phyloP scores from a whole-genome alignment of 1,140 invertebrate genomes.

The Ceratina calcarata region DNA sequence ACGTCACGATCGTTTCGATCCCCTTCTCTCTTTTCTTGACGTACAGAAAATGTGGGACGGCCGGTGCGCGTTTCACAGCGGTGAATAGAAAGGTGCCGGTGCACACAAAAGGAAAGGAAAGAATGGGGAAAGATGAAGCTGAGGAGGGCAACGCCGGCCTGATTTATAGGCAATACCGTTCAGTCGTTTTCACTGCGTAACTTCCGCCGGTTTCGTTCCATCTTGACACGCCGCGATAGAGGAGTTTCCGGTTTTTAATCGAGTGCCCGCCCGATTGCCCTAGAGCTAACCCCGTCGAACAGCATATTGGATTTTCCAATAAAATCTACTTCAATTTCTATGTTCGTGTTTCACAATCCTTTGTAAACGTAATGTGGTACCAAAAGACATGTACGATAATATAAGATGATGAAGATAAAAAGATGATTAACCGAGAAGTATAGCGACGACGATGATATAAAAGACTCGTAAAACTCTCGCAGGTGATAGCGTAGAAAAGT shows the following conservation, averaged over 20 bases:
- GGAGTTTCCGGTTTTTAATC: slow-evolving; percentile 57
- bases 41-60: slow-evolving; percentile 28
- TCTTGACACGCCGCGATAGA: slow-evolving; percentile 49
- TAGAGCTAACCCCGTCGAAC: neutral
- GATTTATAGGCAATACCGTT: slow-evolving; percentile 60
- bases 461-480: neutral
- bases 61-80: neutral
- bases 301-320: neutral
- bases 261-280: slow-evolving; percentile 34
- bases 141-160: slow-evolving; percentile 35
- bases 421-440: no score
- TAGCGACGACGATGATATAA: neutral
- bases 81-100: slow-evolving; percentile 1
- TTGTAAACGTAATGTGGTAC: no score
- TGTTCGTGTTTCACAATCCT: no score
- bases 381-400: no score
- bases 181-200: slow-evolving; percentile 65
- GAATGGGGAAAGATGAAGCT: slow-evolving; percentile 18
- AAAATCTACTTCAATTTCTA: no score
- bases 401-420: no score
- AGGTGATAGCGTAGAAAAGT: neutral
- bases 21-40: slow-evolving; percentile 3
- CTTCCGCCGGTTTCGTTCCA: slow-evolving; percentile 66
- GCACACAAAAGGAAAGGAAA: slow-evolving; percentile 18
- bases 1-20: slow-evolving; percentile 26